Base-by-base conservation (phyloP, 2,888 invertebrate species). In the Calliopum simillimum region DNA sequence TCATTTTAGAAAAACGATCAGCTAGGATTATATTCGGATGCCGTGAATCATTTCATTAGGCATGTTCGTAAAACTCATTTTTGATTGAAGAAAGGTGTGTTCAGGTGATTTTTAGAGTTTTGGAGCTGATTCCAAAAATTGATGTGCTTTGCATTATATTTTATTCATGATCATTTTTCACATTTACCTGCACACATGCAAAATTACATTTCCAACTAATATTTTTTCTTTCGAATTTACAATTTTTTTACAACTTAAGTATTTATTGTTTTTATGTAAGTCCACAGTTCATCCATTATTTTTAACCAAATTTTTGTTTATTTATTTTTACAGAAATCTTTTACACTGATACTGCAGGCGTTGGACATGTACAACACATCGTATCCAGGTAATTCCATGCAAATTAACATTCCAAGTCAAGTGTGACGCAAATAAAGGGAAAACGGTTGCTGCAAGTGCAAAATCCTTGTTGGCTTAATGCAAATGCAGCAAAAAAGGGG, bases 311-410 rank as follows among this genome's bases (percentile, higher is more conserved):
- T 66, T 62, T 41, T 70, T 43, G 62, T 33, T 59, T 69, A 68
- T 72, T 71, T 78, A 77, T 82, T 84, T 67, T 91, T 91, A 78
- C 93, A 94, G 96, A 93, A 95, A 87, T 95, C 96, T 79, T 96
- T 96, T 88, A 96, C 96, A 79, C 89, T 97, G 82, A 95, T 96
- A 81, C 91, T 97, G 80, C 95, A 96, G 88, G 96, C 96, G 75
- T 91, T 94, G 89, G 96, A 97, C 88, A 92, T 93, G 86, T 91
- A 89, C 87, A 92, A 93, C 86, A 91, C 90, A 85, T 90, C 92
- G 71, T 89, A 90, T 81, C 89, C 92, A 82, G 91, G 93, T 93
- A 87, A 91, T 89, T 88, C 53, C 70, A 67, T 56, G 71, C 69
- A 61, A 55, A 56, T 47, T 55, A 68, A 63, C 63, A 55, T 55